A percentile compares a stretch with the other conserved stretches of the same genome.
phyloP scores from a whole-genome alignment of 2,797 vertebrate genomes.

The Alosa sapidissima region DNA sequence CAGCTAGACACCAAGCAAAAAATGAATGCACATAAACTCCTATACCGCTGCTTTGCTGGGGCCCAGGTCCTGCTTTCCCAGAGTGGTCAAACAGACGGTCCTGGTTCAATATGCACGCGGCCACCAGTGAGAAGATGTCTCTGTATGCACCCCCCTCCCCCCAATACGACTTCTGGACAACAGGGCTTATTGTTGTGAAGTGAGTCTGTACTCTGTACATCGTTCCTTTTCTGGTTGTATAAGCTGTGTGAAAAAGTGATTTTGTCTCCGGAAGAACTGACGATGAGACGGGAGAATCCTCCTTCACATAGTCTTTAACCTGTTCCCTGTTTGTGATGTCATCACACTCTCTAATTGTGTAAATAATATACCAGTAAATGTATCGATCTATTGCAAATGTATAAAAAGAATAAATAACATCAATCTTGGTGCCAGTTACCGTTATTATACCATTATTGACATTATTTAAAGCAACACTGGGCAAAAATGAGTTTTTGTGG shows the following conservation, averaged over 20 bases:
- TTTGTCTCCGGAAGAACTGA: background rate
- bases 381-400: slow-evolving; percentile 45
- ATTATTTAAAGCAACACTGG: background rate
- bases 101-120: background rate
- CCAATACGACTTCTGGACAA: background rate
- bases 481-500: too few relatives aligned
- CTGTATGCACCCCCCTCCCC: background rate
- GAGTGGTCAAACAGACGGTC: background rate
- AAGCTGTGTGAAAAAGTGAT: background rate
- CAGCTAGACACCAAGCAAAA: background rate
- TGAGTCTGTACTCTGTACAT: slow-evolving; percentile 16
- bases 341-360: slow-evolving; percentile 39
- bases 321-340: slow-evolving; percentile 42
- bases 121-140: background rate
- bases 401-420: slow-evolving; percentile 36
- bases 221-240: slow-evolving; percentile 23
- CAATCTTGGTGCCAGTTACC: slow-evolving; percentile 27
- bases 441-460: background rate
- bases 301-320: background rate
- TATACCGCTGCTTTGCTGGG: background rate
- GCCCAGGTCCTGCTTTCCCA: background rate
- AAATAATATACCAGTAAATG: slow-evolving; percentile 35
- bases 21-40: background rate
- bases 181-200: slow-evolving; percentile 21
- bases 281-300: background rate